Evolutionary conservation across 2,797 vertebrate genomes (phyloP), one percentile per base, ranked within the genome.

Genomic region (Varecia variegata): DNA sequence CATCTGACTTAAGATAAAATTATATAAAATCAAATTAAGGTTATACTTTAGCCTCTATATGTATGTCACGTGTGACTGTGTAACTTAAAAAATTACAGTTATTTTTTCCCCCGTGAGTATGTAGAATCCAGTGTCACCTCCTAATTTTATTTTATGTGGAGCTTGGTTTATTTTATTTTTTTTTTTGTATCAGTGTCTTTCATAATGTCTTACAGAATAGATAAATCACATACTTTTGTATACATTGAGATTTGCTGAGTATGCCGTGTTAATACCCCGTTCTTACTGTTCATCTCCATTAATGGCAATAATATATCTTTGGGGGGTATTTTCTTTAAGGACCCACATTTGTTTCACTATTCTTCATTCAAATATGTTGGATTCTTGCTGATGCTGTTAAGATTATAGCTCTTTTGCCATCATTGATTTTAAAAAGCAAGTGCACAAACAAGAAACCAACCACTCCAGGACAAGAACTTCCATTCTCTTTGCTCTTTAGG

Each of bases 1-100:
- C 83, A 85, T 79, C 82, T 94, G 93, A 93, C 60, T 68, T 88
- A 86, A 95, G 91, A 83, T 94, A 95, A 94, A 96, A 84, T 96
- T 82, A 88, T 67, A 86, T 86, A 71, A 92, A 92, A 93, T 96
- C 38, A 93, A 93, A 90, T 74, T 65, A 68, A 96, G 71, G 67
- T 85, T 95, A 47, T 96, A 60, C 8, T 47, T 97, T 90, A 92
- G 58, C 67, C 40, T 96, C 38, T 83, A 23, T 89, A 32, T 76
- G 38, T 80, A 77, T 74, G n/a, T 79, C 52, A 88, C 27, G 83
- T 93, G 77, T 80, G 12, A 94, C 52, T 54, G 71, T 68, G 43
- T 89, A 86, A 93, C 96, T 90, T 23, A 73, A 92, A 90, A 86
- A 77, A 73, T 14, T 85, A 12, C 56, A 84, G 9, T 79, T 91